Percentiles rank a stretch among this genome's conserved stretches.
Conservation (phyloP, 2,888 invertebrate genomes). For the Matsumyia berberina region DNA sequence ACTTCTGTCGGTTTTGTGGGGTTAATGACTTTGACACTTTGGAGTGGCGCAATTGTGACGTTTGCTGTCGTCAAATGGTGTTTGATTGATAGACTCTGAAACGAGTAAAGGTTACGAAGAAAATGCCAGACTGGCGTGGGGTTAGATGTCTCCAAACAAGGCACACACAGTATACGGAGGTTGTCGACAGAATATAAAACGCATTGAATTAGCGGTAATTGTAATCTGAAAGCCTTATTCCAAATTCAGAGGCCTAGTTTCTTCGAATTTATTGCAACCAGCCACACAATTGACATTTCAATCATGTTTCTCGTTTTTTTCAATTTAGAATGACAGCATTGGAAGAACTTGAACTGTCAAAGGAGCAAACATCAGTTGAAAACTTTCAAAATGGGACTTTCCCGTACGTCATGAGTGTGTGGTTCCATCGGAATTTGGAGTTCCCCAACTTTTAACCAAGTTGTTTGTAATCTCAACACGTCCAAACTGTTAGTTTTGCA, state of each 20-base stretch:
- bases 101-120: slow-evolving; percentile 1
- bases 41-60: slow-evolving; percentile 52
- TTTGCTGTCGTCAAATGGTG: slow-evolving; percentile 34
- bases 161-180: background rate
- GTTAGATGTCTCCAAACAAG: background rate
- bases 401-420: too few relatives aligned
- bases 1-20: slow-evolving; percentile 18
- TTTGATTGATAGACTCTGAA: slow-evolving; percentile 51
- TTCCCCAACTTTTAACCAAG: too few relatives aligned
- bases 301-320: background rate
- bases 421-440: too few relatives aligned
- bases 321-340: background rate
- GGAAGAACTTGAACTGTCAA: background rate
- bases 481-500: too few relatives aligned
- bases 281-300: background rate
- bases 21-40: slow-evolving; percentile 71
- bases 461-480: too few relatives aligned
- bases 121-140: slow-evolving; percentile 12
- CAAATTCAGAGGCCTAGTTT: background rate
- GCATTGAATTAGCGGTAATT: background rate
- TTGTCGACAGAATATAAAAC: background rate
- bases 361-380: background rate
- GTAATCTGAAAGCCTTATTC: background rate
- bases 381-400: too few relatives aligned
- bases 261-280: background rate